Evolutionary conservation across 2,113 vertebrate genomes (phyloP), one percentile per base, ranked within the genome.

Genomic region (Pelecanoides urinatrix): DNA sequence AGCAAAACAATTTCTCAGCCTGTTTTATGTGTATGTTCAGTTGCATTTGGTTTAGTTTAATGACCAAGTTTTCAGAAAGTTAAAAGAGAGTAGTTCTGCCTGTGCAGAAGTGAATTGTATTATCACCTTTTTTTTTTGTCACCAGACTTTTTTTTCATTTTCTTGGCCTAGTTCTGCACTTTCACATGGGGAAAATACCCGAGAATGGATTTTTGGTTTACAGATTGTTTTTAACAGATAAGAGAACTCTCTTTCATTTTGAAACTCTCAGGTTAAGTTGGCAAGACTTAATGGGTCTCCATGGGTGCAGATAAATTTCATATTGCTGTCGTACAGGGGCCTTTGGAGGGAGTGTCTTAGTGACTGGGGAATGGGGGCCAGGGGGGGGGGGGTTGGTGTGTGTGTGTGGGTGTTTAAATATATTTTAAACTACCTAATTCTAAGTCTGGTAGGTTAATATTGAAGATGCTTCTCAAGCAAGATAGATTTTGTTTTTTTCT

Each of bases 31-130:
- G 47, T 74, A 92, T 75, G 22, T 92, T 85, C 50, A 59, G 49
- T 74, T 88, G 62, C 18, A 78, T 91, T 91, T 91, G 42, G 52
- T 91, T 75, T 91, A 80, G 63, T 86, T 91, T 83, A 85, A 75
- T 65, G 78, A 80, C 44, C 38, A 85, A 13, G 19, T 92, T 88
- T 85, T 88, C 49, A 70, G 73, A 88, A 84, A 85, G 50, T 75
- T 85, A 75, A 68, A 55, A 63, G 44, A 40, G 38, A 10, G 38
- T 40, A 40, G 38, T 92, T 88, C 49, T 88, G 30, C 74, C 66
- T 85, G 49, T 88, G 55, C 85, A 70, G 50, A 74, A 84, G 25
- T 80, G 25, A 88, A 85, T 53, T 84, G 6, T 75, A 59, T 92
- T 92, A 65, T 59, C 44, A 70, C 25, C 7, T 50, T 76, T 72